Evolutionary conservation across 1,140 invertebrate genomes (phyloP).

Genomic region (Lysiphlebus fabarum): DNA sequence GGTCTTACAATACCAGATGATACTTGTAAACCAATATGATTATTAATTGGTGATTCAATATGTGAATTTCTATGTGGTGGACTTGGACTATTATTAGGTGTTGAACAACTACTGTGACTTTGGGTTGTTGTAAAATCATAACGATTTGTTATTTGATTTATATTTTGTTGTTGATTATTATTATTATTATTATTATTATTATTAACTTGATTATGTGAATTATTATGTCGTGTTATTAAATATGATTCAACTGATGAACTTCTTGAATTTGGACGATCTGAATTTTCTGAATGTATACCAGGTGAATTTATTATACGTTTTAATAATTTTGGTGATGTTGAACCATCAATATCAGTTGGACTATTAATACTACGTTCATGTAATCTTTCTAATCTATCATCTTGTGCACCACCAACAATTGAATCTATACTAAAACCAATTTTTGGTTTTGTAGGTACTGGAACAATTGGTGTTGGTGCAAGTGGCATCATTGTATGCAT

Average conservation of each 20-base stretch:
- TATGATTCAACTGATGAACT: constrained; percentile 51
- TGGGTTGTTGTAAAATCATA: constrained; percentile 38
- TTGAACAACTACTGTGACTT: constrained; percentile 52
- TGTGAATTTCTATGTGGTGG: constrained; percentile 64
- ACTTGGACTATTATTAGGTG: constrained; percentile 62
- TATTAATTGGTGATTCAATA: constrained; percentile 54
- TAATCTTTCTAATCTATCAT: constrained; percentile 42
- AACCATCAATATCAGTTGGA: constrained; percentile 45
- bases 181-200: constrained; percentile 32
- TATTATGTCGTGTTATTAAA: constrained; percentile 37
- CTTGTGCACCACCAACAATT: constrained; percentile 71
- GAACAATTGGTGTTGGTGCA: constrained; percentile 80
- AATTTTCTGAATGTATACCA: constrained; percentile 48
- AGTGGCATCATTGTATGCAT: constrained; percentile 78
- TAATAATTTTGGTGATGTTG: constrained; percentile 46
- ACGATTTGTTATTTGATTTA: constrained; percentile 29
- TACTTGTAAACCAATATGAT: constrained; percentile 33
- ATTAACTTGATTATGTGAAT: constrained; percentile 25
- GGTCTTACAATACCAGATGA: constrained; percentile 51
- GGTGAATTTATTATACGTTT: constrained; percentile 39
- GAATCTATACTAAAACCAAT: constrained; percentile 94
- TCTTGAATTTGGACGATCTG: constrained; percentile 43
- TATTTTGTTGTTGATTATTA: constrained; percentile 30
- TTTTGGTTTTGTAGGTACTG: constrained; percentile 83
- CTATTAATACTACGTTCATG: constrained; percentile 39